Base-by-base conservation (phyloP, 1,140 invertebrate species). In the Drosophila kikkawai region DNA sequence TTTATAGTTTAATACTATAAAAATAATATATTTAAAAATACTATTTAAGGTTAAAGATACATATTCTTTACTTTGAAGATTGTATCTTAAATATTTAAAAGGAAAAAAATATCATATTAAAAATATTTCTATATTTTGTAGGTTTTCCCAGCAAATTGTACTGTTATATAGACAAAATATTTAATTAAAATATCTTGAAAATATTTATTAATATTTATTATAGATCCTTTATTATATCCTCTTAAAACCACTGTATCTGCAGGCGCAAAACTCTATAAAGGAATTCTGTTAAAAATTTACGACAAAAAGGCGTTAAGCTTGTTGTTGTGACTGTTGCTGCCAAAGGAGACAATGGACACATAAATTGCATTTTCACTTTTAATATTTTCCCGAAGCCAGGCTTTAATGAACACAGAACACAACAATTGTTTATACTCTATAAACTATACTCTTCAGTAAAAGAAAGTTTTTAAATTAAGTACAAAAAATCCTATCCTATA, bases 291-390 rank as follows among this genome's bases (percentile, higher is more conserved):
- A 70, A 82, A 68, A 87, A 86, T 87, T 82, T 87, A 86, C 83
- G 79, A 87, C 70, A 87, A 82, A 87, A 87, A 87, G 80, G 83
- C 83, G 83, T 87, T 87, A 87, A 87, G 83, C 83, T 65, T 75
- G 63, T 75, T 85, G 82, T 74, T 80, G 55, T 71, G 58, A 15
- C 39, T 69, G 74, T 58, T 75, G 53, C 29, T 44, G 53, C 44
- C 71, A 70, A 19, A 22, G 26, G 13, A 83, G 77, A 87, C 83
- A 87, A 87, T 87, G 84, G 69, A 83, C 83, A 78, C 80, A 87
- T 88, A 88, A 87, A 87, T 88, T 83, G 84, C 80, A 87, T 88
- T 87, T 87, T 87, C 84, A 88, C 84, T 87, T 87, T 88, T 87
- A 84, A 87, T 84, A 87, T 83, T 84, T 88, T 64, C 55, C 65